Evolutionary conservation across 2,888 invertebrate species (phyloP), one percentile per base, ranked within the genome.

Genomic region (Pachliopta kotzebuea): DNA sequence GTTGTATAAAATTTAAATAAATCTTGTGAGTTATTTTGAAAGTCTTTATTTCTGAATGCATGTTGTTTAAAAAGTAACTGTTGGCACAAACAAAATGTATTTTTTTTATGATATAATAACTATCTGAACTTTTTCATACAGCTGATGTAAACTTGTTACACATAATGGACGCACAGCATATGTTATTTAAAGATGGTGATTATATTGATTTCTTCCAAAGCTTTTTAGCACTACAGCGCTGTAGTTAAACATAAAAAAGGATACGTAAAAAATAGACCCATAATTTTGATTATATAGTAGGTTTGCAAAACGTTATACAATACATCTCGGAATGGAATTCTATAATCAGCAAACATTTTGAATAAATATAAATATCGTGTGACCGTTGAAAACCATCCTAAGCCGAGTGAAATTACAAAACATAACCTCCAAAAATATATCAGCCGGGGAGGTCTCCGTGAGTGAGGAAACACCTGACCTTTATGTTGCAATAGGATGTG

Each of bases 21-120:
- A 62, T 52, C 52, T 56, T 45, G 45, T 53, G 57, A 63, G 53
- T 58, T 63, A 58, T 45, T 56, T 61, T 53, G 24, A 58, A 63
- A 58, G 53, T 20, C 52, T 20, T 26, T 11, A 20, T 31, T 42
- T 21, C 24, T 63, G 21, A 21, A 45, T 45, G 53, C 42, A 53
- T 58, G 26, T 20, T 23, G n/a, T 52, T 42, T 29, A 49, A 26
- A 29, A 50, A 9, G 26, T 26, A 26, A 58, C 20, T 45, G 24
- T n/a, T 45, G 17, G 6, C n/a, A 45, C n/a, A 45, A n/a, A 18
- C 0, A 45, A 45, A n/a, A 45, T n/a, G 2, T 45, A n/a, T n/a
- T n/a, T 37, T 14, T 37, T 6, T 6, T 6, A 45, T 45, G 6
- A 0, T 18, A n/a, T n/a, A 45, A 45, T 45, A 7, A 1, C n/a